These are phyloP conservation scores for Geococcyx californianus DNA, from an alignment of 2,113 vertebrate species.

Conservation along the genomic window DNA sequence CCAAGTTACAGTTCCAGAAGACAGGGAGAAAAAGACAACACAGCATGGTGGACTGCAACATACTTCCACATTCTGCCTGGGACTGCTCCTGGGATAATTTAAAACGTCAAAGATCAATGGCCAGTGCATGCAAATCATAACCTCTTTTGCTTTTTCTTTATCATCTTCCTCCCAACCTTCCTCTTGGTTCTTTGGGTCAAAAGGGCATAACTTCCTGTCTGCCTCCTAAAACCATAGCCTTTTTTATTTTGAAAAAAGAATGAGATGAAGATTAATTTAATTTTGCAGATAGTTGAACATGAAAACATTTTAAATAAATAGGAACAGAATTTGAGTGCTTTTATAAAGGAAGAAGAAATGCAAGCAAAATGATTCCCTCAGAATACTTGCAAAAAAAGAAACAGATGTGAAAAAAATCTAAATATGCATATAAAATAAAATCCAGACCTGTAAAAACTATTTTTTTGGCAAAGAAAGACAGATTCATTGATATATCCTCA, in stretches of 20 bases:
- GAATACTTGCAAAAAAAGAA: slow-evolving; percentile 19
- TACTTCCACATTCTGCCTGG: neutral
- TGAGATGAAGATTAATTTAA: slow-evolving; percentile 24
- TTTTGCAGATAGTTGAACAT: slow-evolving; percentile 38
- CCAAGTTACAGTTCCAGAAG: neutral
- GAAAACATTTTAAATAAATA: neutral
- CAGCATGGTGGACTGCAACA: neutral
- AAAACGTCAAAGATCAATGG: neutral
- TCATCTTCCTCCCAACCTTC: slow-evolving; percentile 71
- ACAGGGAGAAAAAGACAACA: neutral
- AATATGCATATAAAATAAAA: slow-evolving; percentile 28
- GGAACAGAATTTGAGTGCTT: slow-evolving; percentile 8
- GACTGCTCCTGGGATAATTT: neutral
- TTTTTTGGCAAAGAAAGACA: neutral
- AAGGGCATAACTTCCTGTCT: slow-evolving; percentile 73
- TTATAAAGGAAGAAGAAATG: neutral
- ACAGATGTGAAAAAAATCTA: neutral
- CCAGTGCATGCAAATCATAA: neutral
- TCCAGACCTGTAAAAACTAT: neutral
- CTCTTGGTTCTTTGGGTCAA: slow-evolving; percentile 63
- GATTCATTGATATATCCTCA: neutral
- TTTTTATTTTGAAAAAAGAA: slow-evolving; percentile 55
- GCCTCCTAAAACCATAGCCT: slow-evolving; percentile 39
- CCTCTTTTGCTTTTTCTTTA: slow-evolving; percentile 65
- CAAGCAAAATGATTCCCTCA: neutral